Evolutionary conservation across 1,140 invertebrate genomes (phyloP).

Genomic region (Pachyrhynchus sulphureomaculatus): DNA sequence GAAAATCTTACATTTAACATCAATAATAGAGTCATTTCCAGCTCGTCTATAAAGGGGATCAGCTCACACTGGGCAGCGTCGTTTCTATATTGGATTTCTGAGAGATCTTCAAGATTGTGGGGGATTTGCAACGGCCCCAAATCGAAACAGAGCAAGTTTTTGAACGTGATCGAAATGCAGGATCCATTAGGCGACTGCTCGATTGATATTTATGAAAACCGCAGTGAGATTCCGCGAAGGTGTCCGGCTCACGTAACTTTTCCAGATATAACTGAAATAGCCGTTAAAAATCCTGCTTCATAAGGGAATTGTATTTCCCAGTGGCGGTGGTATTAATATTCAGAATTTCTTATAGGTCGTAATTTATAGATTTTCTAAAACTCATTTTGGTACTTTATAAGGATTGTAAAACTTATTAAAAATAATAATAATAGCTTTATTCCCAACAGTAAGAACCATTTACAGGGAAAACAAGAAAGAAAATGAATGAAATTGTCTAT

Average conservation of each 20-base stretch:
- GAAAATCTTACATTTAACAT: no score
- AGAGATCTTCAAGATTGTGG: constrained; percentile 52
- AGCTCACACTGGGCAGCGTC: constrained; percentile 36
- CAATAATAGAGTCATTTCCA: constrained; percentile 1
- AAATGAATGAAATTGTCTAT: no score
- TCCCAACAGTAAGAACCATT: no score
- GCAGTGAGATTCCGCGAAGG: constrained; percentile 41
- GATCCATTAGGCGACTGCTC: constrained; percentile 43
- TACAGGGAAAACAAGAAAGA: no score
- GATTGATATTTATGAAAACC: constrained; percentile 53
- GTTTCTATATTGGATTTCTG: constrained; percentile 51
- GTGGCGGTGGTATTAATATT: no score
- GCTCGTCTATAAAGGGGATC: constrained; percentile 33
- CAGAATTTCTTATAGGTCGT: no score
- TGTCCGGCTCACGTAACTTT: constrained; percentile 46
- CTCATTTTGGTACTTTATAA: no score
- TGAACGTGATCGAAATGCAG: constrained; percentile 50
- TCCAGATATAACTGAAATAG: constrained; percentile 43
- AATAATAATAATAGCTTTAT: no score
- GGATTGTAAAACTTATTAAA: no score
- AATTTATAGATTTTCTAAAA: no score
- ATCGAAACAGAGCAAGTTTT: constrained; percentile 53
- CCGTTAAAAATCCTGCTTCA: constrained; percentile 30
- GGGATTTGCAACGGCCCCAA: constrained; percentile 51
- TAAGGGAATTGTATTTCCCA: constrained; percentile 11